A percentile compares a stretch with the other conserved stretches of the same genome.
These are phyloP conservation scores for Nesogale talazaci DNA, from an alignment of 2,113 vertebrate species.

Conservation along the genomic window DNA sequence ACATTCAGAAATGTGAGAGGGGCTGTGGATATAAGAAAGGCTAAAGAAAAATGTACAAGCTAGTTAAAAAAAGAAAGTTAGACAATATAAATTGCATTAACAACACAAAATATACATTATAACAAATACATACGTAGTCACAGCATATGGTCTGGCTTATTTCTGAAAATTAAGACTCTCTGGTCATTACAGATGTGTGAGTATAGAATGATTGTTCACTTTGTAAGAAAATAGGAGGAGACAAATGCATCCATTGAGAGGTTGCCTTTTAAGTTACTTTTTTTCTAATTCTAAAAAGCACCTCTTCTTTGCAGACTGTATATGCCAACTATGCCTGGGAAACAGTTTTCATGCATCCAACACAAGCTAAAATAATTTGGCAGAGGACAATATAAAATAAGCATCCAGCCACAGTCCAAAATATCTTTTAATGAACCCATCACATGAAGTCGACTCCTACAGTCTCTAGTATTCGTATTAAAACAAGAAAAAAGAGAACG, in stretches of 20 bases:
- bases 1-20: too few relatives aligned
- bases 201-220: neutral
- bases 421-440: neutral
- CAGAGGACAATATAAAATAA: neutral
- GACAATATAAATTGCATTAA: too few relatives aligned
- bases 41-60: too few relatives aligned
- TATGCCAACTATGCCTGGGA: neutral
- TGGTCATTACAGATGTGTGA: neutral
- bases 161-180: too few relatives aligned
- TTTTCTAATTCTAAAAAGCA: neutral
- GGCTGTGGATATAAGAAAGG: too few relatives aligned
- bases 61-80: too few relatives aligned
- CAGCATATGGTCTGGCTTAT: too few relatives aligned
- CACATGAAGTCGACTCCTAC: neutral
- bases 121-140: too few relatives aligned
- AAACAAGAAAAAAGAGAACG: too few relatives aligned
- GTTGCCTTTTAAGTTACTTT: neutral
- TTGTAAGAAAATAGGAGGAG: neutral
- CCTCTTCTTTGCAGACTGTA: neutral
- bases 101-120: too few relatives aligned
- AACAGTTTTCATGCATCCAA: neutral
- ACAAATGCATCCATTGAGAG: neutral
- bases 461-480: neutral
- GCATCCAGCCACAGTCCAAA: neutral
- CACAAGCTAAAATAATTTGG: slow-evolving; percentile 16